These are phyloP conservation scores for Ameiurus melas DNA, from an alignment of 2,113 vertebrate species.

Conservation along the genomic window DNA sequence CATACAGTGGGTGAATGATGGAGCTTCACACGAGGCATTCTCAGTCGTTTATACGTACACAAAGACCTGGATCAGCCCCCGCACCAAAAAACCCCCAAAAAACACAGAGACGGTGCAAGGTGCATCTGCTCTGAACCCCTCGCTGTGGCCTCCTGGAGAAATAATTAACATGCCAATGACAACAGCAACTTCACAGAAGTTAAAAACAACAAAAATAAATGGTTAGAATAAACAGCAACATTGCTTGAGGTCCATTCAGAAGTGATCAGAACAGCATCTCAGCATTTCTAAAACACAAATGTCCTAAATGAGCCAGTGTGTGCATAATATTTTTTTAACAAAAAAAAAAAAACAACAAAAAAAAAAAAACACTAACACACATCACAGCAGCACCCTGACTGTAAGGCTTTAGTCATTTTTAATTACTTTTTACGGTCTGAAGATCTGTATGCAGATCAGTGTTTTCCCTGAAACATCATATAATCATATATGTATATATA, in stretches of 20 bases:
- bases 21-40: neutral
- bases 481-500: neutral
- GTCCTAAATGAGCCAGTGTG: neutral
- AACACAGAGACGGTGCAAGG: neutral
- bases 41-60: neutral
- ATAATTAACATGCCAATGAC: slow-evolving; percentile 48
- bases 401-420: slow-evolving; percentile 26
- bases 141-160: slow-evolving; percentile 41
- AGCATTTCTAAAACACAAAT: neutral
- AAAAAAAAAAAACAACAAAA: neutral
- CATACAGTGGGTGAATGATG: neutral
- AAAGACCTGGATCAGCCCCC: neutral
- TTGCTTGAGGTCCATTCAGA: slow-evolving; percentile 16
- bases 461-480: slow-evolving; percentile 35
- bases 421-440: slow-evolving; percentile 7
- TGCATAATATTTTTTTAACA: neutral
- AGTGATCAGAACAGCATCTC: slow-evolving; percentile 24
- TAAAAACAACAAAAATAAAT: slow-evolving; percentile 1
- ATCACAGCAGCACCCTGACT: slow-evolving; percentile 18
- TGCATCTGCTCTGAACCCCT: slow-evolving; percentile 15
- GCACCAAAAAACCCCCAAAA: neutral
- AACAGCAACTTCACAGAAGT: slow-evolving; percentile 48
- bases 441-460: slow-evolving; percentile 36
- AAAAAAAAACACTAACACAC: neutral
- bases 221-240: neutral